Evolutionary conservation across 92 coral and sea anemone genomes (phyloP).

Genomic region (Desmophyllum pertusum): DNA sequence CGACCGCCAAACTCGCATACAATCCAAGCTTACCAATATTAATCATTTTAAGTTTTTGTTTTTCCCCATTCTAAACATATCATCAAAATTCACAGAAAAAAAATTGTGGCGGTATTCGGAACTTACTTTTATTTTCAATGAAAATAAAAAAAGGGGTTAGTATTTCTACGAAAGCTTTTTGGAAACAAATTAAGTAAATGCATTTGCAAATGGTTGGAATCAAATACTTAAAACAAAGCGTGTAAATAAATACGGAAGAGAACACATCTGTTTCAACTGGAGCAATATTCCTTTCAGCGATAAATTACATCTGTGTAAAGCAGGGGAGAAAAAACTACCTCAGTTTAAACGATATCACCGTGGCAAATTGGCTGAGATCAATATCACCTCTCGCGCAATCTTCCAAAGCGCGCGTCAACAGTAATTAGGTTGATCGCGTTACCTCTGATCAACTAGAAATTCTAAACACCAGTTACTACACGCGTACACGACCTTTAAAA

Average conservation of each 20-base stretch:
- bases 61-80: background rate
- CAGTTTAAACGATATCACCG: constrained; percentile 20
- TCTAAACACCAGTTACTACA: background rate
- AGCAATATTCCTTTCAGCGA: constrained; percentile 6
- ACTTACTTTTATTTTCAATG: background rate
- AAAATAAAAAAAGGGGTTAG: background rate
- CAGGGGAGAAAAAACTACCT: constrained; percentile 10
- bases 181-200: constrained; percentile 24
- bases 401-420: constrained; percentile 32
- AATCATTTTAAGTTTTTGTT: background rate
- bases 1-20: background rate
- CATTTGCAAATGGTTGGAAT: constrained; percentile 19
- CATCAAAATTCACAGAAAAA: background rate
- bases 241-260: constrained; percentile 12
- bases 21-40: constrained; percentile 3
- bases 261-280: constrained; percentile 45
- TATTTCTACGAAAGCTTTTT: constrained; percentile 24
- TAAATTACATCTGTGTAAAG: constrained; percentile 39
- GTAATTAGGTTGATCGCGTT: constrained; percentile 33
- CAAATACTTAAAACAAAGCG: constrained; percentile 6
- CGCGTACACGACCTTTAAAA: background rate
- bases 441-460: constrained; percentile 9
- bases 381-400: constrained; percentile 27
- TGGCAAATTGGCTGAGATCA: constrained; percentile 23
- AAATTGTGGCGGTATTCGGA: background rate